phyloP scores from a whole-genome alignment of 2,113 vertebrate genomes.

The Serinus canaria region DNA sequence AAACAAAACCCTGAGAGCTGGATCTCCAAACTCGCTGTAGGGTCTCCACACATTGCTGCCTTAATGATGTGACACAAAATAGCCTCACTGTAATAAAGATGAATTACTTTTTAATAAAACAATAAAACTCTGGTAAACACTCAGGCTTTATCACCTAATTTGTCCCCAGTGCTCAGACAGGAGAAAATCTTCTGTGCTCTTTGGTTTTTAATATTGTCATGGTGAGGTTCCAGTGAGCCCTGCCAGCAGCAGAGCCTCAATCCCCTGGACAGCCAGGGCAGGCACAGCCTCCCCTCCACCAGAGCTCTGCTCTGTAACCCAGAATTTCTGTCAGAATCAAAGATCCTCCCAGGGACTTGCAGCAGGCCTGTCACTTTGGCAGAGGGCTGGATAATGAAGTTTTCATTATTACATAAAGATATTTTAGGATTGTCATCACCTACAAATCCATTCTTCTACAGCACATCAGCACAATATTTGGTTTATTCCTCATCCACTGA shows the following conservation, averaged over 20 bases:
- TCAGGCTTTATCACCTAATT: conserved; percentile 85
- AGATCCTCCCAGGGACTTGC: conserved; percentile 75
- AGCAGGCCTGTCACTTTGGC: conserved; percentile 70
- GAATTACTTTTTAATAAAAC: conserved; percentile 80
- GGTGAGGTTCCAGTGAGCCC: conserved; percentile 90
- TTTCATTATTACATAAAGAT: conserved; percentile 85
- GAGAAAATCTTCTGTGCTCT: conserved; percentile 44
- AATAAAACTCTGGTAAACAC: conserved; percentile 77
- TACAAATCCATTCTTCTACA: conserved; percentile 67
- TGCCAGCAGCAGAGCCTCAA: conserved; percentile 84
- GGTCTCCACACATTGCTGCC: conserved; percentile 48
- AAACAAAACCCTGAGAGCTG: conserved; percentile 32
- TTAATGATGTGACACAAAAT: conserved; percentile 64
- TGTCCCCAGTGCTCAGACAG: conserved; percentile 78
- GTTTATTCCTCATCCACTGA: conserved; percentile 50
- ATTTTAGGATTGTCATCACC: conserved; percentile 77
- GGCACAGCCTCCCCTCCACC: conserved; percentile 68
- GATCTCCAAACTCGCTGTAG: conserved; percentile 43
- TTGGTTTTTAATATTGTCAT: conserved; percentile 85
- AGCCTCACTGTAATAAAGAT: conserved; percentile 84
- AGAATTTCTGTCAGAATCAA: conserved; percentile 81
- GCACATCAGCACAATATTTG: conserved; percentile 22
- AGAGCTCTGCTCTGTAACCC: conserved; percentile 74
- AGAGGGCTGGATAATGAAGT: conserved; percentile 77
- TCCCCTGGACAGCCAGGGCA: conserved; percentile 87